Base-by-base conservation (phyloP, 2,113 vertebrate genomes). In the Catagonus wagneri region DNA sequence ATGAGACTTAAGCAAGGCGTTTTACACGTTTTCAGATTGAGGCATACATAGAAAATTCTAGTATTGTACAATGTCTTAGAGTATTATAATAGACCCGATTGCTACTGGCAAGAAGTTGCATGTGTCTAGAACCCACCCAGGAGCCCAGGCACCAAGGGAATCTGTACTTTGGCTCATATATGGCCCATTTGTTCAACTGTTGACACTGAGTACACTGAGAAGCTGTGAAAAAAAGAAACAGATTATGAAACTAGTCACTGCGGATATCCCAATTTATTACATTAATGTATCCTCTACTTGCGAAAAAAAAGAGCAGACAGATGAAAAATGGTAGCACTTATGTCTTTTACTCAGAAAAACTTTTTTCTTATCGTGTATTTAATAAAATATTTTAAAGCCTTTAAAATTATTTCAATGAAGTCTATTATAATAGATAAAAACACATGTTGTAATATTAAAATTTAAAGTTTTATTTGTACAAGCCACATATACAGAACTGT, bases 1-100 rank as follows among this genome's bases (percentile, higher is more conserved):
- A 0, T 72, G 14, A 90, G 23, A 87, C 7, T 72, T 90, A 68
- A 85, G 27, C 54, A 54, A 66, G 23, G 0, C 10, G 75, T 84
- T 8, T 72, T 29, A 44, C 17, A 29, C 20, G 6, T 74, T 86
- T 68, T 65, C 54, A 78, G 14, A 1, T 23, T 39, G 44, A 86
- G 1, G 1, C 14, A 80, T 7, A 32, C 1, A 8, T 6, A 32
- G 29, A 85, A 83, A 83, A 69, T 19, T 12, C 13, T 10, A 50
- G 50, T 27, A 29, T 1, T 16, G 8, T 36, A 14, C 22, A 71
- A 32, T 0, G n/a, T 0, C 16, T 12, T 52, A 0, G 0, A 1
- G 0, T 36, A n/a, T n/a, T n/a, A n/a, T 39, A 22, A 61, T 14
- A 60, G 6, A 76, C 4, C 44, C 3, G 2, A 5, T 1, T 50